A percentile compares a stretch with the other conserved stretches of the same genome.
phyloP scores from a whole-genome alignment of 2,797 vertebrate species.

The Poecilia velifera region DNA sequence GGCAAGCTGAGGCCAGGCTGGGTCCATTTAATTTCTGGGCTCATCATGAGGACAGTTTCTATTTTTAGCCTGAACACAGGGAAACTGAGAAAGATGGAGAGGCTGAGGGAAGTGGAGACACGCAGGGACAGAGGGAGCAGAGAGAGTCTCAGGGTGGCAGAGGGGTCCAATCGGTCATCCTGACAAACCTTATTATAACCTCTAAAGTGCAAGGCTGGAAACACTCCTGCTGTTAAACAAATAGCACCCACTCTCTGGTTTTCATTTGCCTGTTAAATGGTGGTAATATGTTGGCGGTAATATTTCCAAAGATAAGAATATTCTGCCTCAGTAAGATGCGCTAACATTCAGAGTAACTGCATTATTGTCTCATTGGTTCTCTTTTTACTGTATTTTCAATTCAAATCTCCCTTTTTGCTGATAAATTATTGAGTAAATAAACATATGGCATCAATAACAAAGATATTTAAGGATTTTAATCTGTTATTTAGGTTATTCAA shows the following conservation, averaged over 20 bases:
- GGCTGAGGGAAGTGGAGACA: conserved; percentile 10
- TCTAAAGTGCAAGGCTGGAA: conserved; percentile 32
- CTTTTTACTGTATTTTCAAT: no score
- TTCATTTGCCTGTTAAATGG: conserved; percentile 34
- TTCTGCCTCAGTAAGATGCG: background rate
- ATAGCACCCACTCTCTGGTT: conserved; percentile 38
- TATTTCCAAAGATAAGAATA: conserved; percentile 11
- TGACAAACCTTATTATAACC: conserved; percentile 72
- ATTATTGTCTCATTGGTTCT: background rate
- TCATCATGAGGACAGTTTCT: conserved; percentile 76
- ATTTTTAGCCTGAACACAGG: conserved; percentile 66
- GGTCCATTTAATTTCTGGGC: conserved; percentile 75
- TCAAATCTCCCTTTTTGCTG: no score
- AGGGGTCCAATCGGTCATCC: conserved; percentile 72
- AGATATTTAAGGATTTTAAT: no score
- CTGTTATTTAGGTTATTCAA: no score
- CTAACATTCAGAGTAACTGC: background rate
- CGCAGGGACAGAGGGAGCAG: conserved; percentile 10
- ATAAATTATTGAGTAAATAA: no score
- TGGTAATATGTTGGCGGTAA: conserved; percentile 15
- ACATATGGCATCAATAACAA: no score
- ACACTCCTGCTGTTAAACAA: conserved; percentile 50
- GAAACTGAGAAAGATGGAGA: conserved; percentile 40
- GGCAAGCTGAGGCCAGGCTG: conserved; percentile 57
- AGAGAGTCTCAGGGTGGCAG: conserved; percentile 48